A percentile compares a stretch with the other conserved stretches of the same genome.
phyloP scores from a whole-genome alignment of 2,888 invertebrate genomes.

The Invenusta paracnida region DNA sequence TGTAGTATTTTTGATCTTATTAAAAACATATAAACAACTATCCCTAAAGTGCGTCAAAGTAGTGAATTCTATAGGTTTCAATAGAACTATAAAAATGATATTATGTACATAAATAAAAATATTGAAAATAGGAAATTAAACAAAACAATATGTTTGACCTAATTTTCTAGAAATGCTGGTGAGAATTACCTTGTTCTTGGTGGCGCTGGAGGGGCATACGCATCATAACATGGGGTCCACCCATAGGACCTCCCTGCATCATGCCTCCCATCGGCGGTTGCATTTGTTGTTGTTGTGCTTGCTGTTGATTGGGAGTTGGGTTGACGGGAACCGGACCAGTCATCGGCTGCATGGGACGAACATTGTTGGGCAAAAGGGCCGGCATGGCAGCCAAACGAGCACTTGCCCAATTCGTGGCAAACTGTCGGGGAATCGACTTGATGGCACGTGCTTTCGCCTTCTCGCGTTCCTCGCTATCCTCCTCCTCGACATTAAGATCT shows the following conservation, averaged over 20 bases:
- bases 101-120: too few species aligned
- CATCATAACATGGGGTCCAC: not conserved
- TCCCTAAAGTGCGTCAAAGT: not conserved
- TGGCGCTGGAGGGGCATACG: not conserved
- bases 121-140: too few species aligned
- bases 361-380: slow-evolving; percentile 25
- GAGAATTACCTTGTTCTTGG: not conserved
- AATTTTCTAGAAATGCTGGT: too few species aligned
- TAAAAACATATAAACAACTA: not conserved
- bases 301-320: not conserved
- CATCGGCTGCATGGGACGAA: slow-evolving; percentile 31
- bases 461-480: slow-evolving; percentile 31
- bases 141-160: too few species aligned
- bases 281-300: not conserved
- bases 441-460: slow-evolving; percentile 30
- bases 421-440: slow-evolving; percentile 39
- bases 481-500: not conserved
- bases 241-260: too few species aligned
- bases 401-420: slow-evolving; percentile 42
- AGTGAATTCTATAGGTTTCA: too few species aligned
- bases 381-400: not conserved
- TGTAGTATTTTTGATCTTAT: too few species aligned
- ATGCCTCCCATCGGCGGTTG: not conserved
- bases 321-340: not conserved
- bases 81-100: too few species aligned